phyloP scores from a whole-genome alignment of 2,113 vertebrate genomes.

The Dascyllus trimaculatus region DNA sequence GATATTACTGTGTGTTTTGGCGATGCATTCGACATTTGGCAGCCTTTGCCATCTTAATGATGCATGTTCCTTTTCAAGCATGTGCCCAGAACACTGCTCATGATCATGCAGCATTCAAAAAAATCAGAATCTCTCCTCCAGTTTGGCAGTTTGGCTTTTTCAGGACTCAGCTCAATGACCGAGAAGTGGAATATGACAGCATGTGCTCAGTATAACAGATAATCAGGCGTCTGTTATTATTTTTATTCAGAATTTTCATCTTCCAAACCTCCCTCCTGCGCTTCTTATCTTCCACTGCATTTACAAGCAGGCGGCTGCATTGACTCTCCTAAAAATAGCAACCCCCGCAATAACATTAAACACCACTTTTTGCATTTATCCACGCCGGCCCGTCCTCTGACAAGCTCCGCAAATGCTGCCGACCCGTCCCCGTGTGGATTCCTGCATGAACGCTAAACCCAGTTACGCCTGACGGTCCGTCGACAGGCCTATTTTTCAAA shows the following conservation, averaged over 20 bases:
- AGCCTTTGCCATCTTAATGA: too few relatives aligned
- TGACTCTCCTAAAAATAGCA: constrained; percentile 31
- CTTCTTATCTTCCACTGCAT: background rate
- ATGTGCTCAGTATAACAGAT: background rate
- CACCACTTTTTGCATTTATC: constrained; percentile 56
- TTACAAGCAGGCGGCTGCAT: background rate
- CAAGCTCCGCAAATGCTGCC: constrained; percentile 45
- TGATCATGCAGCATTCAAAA: too few relatives aligned
- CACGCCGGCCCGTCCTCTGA: constrained; percentile 3
- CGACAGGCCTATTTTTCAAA: constrained; percentile 67
- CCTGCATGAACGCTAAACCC: constrained; percentile 70
- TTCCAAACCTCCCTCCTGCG: background rate
- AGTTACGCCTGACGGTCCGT: constrained; percentile 66
- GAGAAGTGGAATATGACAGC: too few relatives aligned
- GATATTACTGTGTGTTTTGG: background rate
- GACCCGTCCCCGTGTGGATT: constrained; percentile 59
- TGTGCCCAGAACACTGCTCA: background rate
- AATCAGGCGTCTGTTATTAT: background rate
- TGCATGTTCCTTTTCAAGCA: background rate
- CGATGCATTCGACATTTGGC: too few relatives aligned
- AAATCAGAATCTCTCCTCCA: too few relatives aligned
- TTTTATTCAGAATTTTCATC: background rate
- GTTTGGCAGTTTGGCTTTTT: too few relatives aligned
- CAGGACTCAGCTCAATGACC: too few relatives aligned
- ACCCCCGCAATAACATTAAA: constrained; percentile 59